A percentile compares a stretch with the other conserved stretches of the same genome.
Evolutionary conservation across 1,140 invertebrate genomes (phyloP).

Genomic region (Scaptomyza graminum): DNA sequence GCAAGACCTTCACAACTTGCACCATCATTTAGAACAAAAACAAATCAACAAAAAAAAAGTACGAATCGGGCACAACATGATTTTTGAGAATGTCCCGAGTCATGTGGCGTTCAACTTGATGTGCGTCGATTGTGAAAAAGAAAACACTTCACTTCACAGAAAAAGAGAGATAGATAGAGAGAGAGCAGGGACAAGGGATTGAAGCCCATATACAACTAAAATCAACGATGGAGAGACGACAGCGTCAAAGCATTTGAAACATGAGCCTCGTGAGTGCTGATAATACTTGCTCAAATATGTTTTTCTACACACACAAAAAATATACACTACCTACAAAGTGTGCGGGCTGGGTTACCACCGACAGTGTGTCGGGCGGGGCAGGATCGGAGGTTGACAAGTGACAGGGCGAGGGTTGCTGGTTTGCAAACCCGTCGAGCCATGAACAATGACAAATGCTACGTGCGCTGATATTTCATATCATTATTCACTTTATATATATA

Average conservation of each 20-base stretch:
- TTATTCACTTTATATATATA: conserved; percentile 25
- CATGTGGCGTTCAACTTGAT: conserved; percentile 36
- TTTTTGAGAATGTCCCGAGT: conserved; percentile 27
- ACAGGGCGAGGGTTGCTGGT: conserved; percentile 9
- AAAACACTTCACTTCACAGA: conserved; percentile 40
- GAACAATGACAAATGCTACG: conserved; percentile 60
- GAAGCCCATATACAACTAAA: conserved; percentile 23
- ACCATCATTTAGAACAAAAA: conserved; percentile 40
- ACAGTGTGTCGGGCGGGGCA: not conserved
- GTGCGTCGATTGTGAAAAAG: conserved; percentile 58
- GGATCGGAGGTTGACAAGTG: conserved; percentile 3
- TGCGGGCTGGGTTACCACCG: conserved; percentile 27
- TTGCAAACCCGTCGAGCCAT: conserved; percentile 9
- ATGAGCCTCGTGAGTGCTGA: conserved; percentile 73
- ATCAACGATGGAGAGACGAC: conserved; percentile 3
- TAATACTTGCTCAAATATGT: conserved; percentile 48
- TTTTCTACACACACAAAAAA: not conserved
- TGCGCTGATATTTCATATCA: conserved; percentile 46
- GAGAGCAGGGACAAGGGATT: not conserved
- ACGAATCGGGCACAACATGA: conserved; percentile 32
- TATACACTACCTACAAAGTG: not conserved
- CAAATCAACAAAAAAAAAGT: not conserved
- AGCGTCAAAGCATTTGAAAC: conserved; percentile 57
- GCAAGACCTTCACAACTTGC: conserved; percentile 48
- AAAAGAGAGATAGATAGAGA: conserved; percentile 3